Evolutionary conservation across 2,888 invertebrate genomes (phyloP), one percentile per base, ranked within the genome.

Genomic region (Nomada fucata): DNA sequence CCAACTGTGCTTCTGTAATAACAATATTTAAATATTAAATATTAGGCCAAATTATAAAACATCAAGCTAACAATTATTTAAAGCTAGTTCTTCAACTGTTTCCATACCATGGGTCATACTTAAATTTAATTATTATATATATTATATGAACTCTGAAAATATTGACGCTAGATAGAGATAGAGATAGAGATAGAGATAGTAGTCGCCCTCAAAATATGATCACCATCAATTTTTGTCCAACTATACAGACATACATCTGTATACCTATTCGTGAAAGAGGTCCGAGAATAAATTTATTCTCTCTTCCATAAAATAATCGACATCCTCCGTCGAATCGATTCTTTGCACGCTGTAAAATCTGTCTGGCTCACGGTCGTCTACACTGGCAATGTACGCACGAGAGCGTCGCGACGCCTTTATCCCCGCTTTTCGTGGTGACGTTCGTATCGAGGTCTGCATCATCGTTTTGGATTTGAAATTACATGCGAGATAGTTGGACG

Each of bases 361-460:
- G 64, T 59, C 60, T 67, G 29, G 53, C 52, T 73, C 44, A 67
- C 59, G 26, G n/a, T 4, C 36, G 65, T 47, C 42, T 44, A 55
- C 76, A 42, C 26, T 7, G 55, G 36, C 36, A 47, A 63, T 18
- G 55, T 47, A 63, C 55, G 23, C 20, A 47, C 23, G 18, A 26
- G 29, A 42, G 47, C 72, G 60, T 59, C 57, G 47, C 63, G 70
- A 55, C 76, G 63, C 73, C 53, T 73, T 77, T 77, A 71, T 73
- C 74, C 78, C 44, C 74, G 74, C 74, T 68, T 74, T 74, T 74
- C n/a, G 26, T 72, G 44, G 23, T 60, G 73, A 72, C 73, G 73
- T 44, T 44, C 65, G 53, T 44, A 72, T 65, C 76, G 72, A 59
- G 71, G 20, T 64, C 50, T 52, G 23, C 52, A 36, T 67, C 73